These are phyloP conservation scores for Agriotes lineatus DNA, from an alignment of 2,888 invertebrate genomes.

Conservation along the genomic window DNA sequence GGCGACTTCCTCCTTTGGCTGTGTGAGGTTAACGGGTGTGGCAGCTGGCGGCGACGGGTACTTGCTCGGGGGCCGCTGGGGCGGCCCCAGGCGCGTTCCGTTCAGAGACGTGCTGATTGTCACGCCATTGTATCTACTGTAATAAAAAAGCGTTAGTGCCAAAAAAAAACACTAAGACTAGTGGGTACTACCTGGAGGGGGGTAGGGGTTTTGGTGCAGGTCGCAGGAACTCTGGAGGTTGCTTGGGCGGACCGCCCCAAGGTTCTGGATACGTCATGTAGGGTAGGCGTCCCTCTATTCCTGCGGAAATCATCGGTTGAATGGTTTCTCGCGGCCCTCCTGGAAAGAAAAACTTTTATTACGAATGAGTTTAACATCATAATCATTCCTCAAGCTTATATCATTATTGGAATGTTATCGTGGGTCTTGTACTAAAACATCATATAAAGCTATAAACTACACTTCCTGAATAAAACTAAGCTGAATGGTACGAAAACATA, in stretches of 20 bases:
- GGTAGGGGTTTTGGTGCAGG: constrained; percentile 74
- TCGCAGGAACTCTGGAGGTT: constrained; percentile 74
- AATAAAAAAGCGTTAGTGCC: too few species aligned
- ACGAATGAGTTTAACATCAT: too few species aligned
- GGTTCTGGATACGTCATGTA: constrained; percentile 70
- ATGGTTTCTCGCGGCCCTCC: constrained; percentile 58
- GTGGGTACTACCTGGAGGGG: constrained; percentile 67
- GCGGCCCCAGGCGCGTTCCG: constrained; percentile 58
- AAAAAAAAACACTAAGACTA: constrained; percentile 34
- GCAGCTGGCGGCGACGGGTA: constrained; percentile 62
- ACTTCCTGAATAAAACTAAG: too few species aligned
- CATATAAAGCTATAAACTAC: too few species aligned
- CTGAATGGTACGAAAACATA: too few species aligned
- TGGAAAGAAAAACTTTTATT: constrained; percentile 58
- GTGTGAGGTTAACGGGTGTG: constrained; percentile 65
- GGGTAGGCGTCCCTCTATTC: constrained; percentile 73
- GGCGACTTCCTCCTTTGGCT: constrained; percentile 61
- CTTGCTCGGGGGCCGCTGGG: constrained; percentile 59
- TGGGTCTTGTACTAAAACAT: too few species aligned
- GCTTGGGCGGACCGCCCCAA: constrained; percentile 70
- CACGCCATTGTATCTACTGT: constrained; percentile 62
- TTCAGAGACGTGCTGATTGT: constrained; percentile 57
- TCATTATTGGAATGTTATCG: too few species aligned
- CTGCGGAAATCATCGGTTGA: constrained; percentile 77
- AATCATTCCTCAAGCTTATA: too few species aligned